Conservation (phyloP, 2,888 invertebrate genomes). For the Aphidius colemani region DNA sequence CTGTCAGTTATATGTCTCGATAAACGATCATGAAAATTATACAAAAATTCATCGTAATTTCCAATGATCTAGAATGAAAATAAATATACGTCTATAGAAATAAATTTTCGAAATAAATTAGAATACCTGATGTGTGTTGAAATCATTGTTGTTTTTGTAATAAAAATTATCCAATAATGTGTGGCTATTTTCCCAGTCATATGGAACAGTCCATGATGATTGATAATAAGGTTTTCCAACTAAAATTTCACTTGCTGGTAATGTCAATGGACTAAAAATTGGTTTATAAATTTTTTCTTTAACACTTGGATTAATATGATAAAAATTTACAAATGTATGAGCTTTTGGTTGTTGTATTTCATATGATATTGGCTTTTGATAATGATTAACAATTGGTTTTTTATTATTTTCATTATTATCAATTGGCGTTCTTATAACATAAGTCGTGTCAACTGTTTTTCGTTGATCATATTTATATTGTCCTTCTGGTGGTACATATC, state of each 20-base stretch:
- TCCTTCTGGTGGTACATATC: slow-evolving; percentile 63
- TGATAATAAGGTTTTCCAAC: slow-evolving; percentile 33
- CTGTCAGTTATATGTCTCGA: slow-evolving; percentile 35
- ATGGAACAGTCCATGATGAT: slow-evolving; percentile 41
- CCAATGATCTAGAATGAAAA: slow-evolving; percentile 41
- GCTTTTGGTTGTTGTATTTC: slow-evolving; percentile 32
- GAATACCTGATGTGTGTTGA: slow-evolving; percentile 44
- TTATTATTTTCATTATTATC: slow-evolving; percentile 8
- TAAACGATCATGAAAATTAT: slow-evolving; percentile 42
- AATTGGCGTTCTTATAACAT: slow-evolving; percentile 62
- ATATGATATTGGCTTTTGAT: slow-evolving; percentile 3
- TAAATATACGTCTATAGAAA: background rate
- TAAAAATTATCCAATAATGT: slow-evolving; percentile 37
- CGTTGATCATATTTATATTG: slow-evolving; percentile 59
- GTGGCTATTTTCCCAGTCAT: slow-evolving; percentile 45
- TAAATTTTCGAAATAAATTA: background rate
- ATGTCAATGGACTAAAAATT: slow-evolving; percentile 41
- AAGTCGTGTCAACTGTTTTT: slow-evolving; percentile 66
- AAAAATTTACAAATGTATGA: slow-evolving; percentile 39
- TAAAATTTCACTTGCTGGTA: slow-evolving; percentile 37
- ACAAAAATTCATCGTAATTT: slow-evolving; percentile 46
- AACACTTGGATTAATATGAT: slow-evolving; percentile 29
- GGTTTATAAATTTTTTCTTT: slow-evolving; percentile 41
- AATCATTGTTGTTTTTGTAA: background rate
- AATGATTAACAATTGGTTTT: slow-evolving; percentile 14